These are phyloP conservation scores for Haliaeetus leucogaster DNA, from an alignment of 2,113 vertebrate species.

Conservation along the genomic window DNA sequence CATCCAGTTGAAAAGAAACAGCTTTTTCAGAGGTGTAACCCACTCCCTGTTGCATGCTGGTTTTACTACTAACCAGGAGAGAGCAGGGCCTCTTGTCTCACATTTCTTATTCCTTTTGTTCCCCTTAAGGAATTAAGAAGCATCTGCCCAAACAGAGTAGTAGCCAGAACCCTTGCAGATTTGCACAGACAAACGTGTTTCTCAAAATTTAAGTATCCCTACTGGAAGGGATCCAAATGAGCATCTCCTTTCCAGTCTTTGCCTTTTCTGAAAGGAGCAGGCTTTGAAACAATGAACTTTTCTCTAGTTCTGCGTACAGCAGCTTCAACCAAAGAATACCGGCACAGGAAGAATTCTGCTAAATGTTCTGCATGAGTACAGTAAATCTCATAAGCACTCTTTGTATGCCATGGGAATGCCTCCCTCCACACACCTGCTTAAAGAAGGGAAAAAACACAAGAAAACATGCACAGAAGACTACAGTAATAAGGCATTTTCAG, in stretches of 20 bases:
- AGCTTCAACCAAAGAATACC: neutral
- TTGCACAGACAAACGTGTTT: neutral
- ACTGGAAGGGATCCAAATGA: neutral
- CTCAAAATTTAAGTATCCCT: neutral
- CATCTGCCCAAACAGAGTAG: neutral
- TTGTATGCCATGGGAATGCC: neutral
- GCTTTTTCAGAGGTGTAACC: neutral
- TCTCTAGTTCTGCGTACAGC: neutral
- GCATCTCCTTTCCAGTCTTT: neutral
- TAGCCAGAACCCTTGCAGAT: neutral
- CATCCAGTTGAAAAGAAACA: neutral
- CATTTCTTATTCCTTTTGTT: neutral
- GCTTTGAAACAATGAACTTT: neutral
- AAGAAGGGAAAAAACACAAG: neutral
- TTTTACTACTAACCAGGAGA: neutral
- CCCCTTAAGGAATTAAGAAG: neutral
- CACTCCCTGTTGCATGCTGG: neutral
- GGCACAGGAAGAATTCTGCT: neutral
- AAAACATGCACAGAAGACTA: neutral
- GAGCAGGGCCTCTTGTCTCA: neutral
- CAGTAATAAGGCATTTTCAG: neutral
- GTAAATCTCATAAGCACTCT: neutral
- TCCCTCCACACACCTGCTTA: neutral
- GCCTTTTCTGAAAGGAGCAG: neutral
- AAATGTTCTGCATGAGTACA: neutral